phyloP scores from a whole-genome alignment of 2,888 invertebrate species.

The Spilosoma lubricipeda region DNA sequence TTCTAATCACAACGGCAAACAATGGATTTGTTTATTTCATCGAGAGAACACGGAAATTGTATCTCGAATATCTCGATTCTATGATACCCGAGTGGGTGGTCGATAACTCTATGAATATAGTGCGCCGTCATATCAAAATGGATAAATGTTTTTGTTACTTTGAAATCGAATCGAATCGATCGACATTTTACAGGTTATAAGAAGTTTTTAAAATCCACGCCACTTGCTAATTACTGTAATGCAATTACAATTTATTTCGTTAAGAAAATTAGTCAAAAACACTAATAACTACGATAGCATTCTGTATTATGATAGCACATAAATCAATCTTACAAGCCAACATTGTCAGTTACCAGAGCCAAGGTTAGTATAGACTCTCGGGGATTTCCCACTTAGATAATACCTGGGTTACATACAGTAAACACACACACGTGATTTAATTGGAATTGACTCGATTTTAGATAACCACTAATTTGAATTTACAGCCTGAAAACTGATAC shows the following conservation, averaged over 20 bases:
- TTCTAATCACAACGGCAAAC: conserved; percentile 82
- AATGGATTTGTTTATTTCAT: conserved; percentile 82
- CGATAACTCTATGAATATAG: conserved; percentile 46
- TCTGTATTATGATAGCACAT: neutral
- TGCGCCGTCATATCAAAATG: conserved; percentile 29
- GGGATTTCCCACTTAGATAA: neutral
- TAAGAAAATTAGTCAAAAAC: neutral
- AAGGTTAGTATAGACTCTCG: neutral
- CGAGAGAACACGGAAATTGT: conserved; percentile 72
- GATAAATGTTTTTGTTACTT: conserved; percentile 24
- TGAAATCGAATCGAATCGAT: neutral
- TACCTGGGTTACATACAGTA: neutral
- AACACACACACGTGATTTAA: neutral
- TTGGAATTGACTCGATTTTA: neutral
- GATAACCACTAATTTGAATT: neutral
- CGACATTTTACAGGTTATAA: neutral
- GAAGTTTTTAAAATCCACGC: neutral
- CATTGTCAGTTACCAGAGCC: neutral
- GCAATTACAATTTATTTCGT: neutral
- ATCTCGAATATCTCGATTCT: conserved; percentile 53
- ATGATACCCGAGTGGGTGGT: conserved; percentile 77
- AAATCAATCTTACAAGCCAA: neutral
- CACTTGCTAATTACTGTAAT: neutral
- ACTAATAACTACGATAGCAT: neutral
- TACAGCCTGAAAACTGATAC: neutral